Evolutionary conservation across 2,113 vertebrate species (phyloP), one percentile per base, ranked within the genome.

Genomic region (Thunnus maccoyii): DNA sequence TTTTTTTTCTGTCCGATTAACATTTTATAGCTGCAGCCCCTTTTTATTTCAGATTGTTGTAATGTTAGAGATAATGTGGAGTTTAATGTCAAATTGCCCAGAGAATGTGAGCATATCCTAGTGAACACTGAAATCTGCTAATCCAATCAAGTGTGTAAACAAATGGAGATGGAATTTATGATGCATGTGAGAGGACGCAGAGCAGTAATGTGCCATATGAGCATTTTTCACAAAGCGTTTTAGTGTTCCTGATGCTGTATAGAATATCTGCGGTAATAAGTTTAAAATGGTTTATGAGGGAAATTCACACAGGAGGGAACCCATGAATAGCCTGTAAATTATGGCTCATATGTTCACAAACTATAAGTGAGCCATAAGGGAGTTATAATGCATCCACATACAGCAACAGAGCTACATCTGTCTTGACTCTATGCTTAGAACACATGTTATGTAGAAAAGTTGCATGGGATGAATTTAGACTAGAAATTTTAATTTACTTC

Each of bases 121-220:
- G 52, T 0, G 1, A 83, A 57, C 0, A 25, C 7, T 47, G 10
- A 67, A 62, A 68, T 79, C 27, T 51, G 68, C 4, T 10, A 60
- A 27, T 57, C 46, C 36, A 81, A 14, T 76, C 22, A 25, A 32
- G 22, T 18, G 11, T 74, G 15, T 58, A 32, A 71, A 76, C 47
- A 83, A 82, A 88, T 47, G n/a, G 17, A 81, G 50, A 88, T 73
- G 48, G 13, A 55, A 20, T 71, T 64, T 22, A 20, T 68, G 17
- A 27, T 52, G 44, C 48, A 36, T 64, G 16, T 62, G 47, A 71
- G 60, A 52, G 8, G n/a, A 76, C 5, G 27, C 3, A 9, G 32
- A 64, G 46, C 13, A 60, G 25, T 48, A 62, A 63, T 52, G 63
- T 67, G 3, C n/a, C 14, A 55, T 64, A 51, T 1, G 14, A 52